Evolutionary conservation across 2,888 invertebrate species (phyloP), one percentile per base, ranked within the genome.

Genomic region (Malacosoma neustria): DNA sequence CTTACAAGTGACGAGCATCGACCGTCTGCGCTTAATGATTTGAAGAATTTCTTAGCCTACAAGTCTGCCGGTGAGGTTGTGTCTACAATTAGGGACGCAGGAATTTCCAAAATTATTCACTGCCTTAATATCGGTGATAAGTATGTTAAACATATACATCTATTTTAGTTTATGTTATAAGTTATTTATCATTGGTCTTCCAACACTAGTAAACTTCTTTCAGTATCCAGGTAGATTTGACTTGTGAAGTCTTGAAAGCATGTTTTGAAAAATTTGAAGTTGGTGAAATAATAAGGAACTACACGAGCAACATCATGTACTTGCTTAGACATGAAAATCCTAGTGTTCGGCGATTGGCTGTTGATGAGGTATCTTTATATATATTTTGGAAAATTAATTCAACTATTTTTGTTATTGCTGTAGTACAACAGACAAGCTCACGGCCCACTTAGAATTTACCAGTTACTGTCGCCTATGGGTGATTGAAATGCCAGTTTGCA

Each of bases 281-380:
- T 33, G 88, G 87, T n/a, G 88, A 89, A 47, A 81, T 89, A 15
- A 74, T 91, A 2, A 85, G 76, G 49, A 84, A 87, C 37, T 90
- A 91, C 56, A 89, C 88, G 12, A 71, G 79, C 14, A 72, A 89
- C 35, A 63, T 92, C 14, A 88, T 89, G 71, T 85, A 88, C 47
- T 86, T 91, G 30, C 71, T 94, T 30, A 73, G 84, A 1, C 91
- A 93, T 68, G 87, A 88, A 9, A 87, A 87, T 48, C 55, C 84
- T n/a, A 82, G 85, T 52, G 90, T 93, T 0, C 88, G 91, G 39
- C 74, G 82, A 42, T 80, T 91, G 51, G 92, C 91, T 13, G 60
- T 93, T 22, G 87, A 88, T 51, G 89, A 91, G 74, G 89, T 93
- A 52, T n/a, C n/a, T n/a, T n/a, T n/a, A n/a, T n/a, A n/a, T n/a